These are phyloP conservation scores for Acholoe squamosa DNA, from an alignment of 2,888 invertebrate species.

Conservation along the genomic window DNA sequence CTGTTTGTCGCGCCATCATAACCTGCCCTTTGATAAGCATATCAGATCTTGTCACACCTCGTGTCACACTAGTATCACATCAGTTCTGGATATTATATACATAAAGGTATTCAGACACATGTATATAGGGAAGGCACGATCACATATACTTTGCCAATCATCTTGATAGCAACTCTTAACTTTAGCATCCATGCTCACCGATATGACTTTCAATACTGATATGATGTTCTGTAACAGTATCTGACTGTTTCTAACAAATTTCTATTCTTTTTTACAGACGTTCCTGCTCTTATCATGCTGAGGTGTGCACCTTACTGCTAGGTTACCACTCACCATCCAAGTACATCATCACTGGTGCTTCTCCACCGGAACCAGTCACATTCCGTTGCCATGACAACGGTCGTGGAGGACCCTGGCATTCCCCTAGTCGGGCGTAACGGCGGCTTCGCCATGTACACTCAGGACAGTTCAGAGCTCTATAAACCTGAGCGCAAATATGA, in stretches of 20 bases:
- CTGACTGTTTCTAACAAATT: too few relatives aligned
- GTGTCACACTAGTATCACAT: too few relatives aligned
- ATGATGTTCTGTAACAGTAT: too few relatives aligned
- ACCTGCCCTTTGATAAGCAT: too few relatives aligned
- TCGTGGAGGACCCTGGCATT: slow-evolving; percentile 80
- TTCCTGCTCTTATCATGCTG: background rate
- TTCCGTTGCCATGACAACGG: slow-evolving; percentile 74
- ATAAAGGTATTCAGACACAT: too few relatives aligned
- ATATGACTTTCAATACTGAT: background rate
- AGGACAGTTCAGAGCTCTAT: slow-evolving; percentile 30
- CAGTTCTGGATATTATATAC: too few relatives aligned
- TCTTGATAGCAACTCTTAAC: too few relatives aligned
- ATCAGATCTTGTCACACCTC: too few relatives aligned
- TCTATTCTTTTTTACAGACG: background rate
- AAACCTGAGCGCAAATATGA: slow-evolving; percentile 73
- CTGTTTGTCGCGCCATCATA: too few relatives aligned
- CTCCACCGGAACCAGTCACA: background rate
- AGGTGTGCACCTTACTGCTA: background rate
- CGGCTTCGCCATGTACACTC: slow-evolving; percentile 73
- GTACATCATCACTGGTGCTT: background rate
- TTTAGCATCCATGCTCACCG: too few relatives aligned
- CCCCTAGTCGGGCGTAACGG: slow-evolving; percentile 81
- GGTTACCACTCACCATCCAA: background rate
- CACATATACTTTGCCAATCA: too few relatives aligned
- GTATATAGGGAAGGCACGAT: too few relatives aligned